A percentile compares a stretch with the other conserved stretches of the same genome.
phyloP scores from a whole-genome alignment of 2,113 vertebrate species.

The Pao palembangensis region DNA sequence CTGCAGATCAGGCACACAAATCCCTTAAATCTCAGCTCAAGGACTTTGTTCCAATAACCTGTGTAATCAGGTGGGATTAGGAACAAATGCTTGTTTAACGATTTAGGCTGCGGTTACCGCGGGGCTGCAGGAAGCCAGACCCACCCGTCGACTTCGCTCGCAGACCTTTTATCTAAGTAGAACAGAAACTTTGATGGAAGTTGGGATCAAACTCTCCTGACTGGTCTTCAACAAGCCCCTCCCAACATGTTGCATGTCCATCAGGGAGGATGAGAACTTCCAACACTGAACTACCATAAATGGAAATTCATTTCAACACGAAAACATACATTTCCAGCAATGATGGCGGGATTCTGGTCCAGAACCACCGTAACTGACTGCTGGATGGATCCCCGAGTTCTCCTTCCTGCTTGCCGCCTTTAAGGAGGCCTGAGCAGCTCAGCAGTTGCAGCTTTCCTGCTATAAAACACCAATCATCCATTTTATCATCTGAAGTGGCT shows the following conservation, averaged over 20 bases:
- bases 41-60: constrained; percentile 37
- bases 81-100: constrained; percentile 54
- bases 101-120: constrained; percentile 27
- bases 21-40: constrained; percentile 47
- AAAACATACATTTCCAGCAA: too few relatives aligned
- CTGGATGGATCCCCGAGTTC: constrained; percentile 13
- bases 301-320: too few relatives aligned
- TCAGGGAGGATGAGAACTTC: too few relatives aligned
- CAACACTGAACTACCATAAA: too few relatives aligned
- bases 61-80: constrained; percentile 57
- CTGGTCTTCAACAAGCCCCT: too few relatives aligned
- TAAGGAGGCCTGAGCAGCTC: constrained; percentile 20
- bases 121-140: too few relatives aligned
- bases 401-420: constrained; percentile 10
- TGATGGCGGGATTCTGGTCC: too few relatives aligned
- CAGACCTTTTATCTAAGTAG: too few relatives aligned
- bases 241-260: too few relatives aligned
- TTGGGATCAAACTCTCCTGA: too few relatives aligned
- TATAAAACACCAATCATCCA: constrained; percentile 62
- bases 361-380: background rate
- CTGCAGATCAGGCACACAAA: constrained; percentile 34
- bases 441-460: constrained; percentile 27
- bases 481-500: constrained; percentile 67
- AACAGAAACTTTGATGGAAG: too few relatives aligned
- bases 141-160: too few relatives aligned